These are phyloP conservation scores for Dilophus febrilis DNA, from an alignment of 2,888 invertebrate genomes.

Conservation along the genomic window DNA sequence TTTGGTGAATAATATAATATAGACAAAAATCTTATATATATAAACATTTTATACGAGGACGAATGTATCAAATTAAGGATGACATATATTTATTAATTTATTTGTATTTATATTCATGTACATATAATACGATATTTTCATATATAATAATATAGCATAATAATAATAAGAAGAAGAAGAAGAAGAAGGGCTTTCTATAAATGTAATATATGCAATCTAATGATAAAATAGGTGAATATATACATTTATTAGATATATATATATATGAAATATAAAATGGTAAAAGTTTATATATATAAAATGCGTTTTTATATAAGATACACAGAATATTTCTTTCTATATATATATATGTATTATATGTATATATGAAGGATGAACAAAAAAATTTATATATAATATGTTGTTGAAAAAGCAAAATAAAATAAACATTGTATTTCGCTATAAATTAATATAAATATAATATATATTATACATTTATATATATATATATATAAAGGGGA, in stretches of 20 bases:
- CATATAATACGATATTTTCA: neutral
- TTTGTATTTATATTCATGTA: constrained; percentile 5
- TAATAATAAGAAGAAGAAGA: neutral
- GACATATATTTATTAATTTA: constrained; percentile 13
- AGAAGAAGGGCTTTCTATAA: neutral
- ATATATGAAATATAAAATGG: neutral
- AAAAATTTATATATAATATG: too few relatives aligned
- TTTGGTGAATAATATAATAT: too few relatives aligned
- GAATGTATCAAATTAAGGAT: constrained; percentile 11
- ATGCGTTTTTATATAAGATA: too few relatives aligned
- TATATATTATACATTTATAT: too few relatives aligned
- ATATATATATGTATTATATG: too few relatives aligned
- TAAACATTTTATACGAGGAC: too few relatives aligned
- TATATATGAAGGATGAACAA: too few relatives aligned
- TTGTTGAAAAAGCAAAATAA: constrained; percentile 1
- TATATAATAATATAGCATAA: too few relatives aligned
- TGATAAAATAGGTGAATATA: constrained; percentile 5
- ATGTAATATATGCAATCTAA: constrained; percentile 1
- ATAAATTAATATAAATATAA: constrained; percentile 6
- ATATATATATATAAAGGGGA: constrained; percentile 6
- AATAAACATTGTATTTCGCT: constrained; percentile 5
- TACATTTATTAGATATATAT: neutral
- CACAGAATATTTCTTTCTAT: too few relatives aligned
- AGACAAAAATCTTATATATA: too few relatives aligned
- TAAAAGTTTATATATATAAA: too few relatives aligned